Evolutionary conservation across 1,140 invertebrate genomes (phyloP), one percentile per base, ranked within the genome.

Genomic region (Bombus confusus): DNA sequence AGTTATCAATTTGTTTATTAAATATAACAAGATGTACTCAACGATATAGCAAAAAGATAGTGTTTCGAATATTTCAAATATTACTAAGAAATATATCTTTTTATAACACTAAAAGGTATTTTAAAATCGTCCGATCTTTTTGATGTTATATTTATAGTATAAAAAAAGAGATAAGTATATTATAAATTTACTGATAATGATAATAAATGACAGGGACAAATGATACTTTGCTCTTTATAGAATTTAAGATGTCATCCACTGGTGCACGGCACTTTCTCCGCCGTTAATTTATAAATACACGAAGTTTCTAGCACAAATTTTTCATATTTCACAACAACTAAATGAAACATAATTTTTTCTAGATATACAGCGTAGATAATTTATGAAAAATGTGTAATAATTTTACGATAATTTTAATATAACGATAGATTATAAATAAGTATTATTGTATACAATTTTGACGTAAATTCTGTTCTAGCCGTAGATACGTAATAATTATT

Each of bases 281-380:
- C n/a, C 82, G 75, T 84, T 71, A 78, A 75, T 74, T 83, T 72
- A 83, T 34, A 68, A 76, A 47, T 86, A 76, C 15, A 76, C 25
- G 3, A 52, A 57, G 22, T 43, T 76, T 69, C 39, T 13, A 34
- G 13, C 72, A 83, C 80, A 22, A 57, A 76, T 43, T 62, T 76
- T 76, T 75, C 57, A 78, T 76, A 75, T 62, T 43, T 71, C 66
- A 69, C 74, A 8, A 22, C 13, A 37, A 57, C 8, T 10, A 15
- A 64, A 75, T 5, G 37, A 22, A 73, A 83, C 39, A 52, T 76
- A 83, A 83, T 31, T 74, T 82, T 74, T 37, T 76, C 18, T 73
- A 59, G 43, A n/a, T 34, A 41, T 52, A 64, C 13, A 52, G 15
- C 18, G 22, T 64, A 74, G 31, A 15, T n/a, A 62, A 15, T 28